These are phyloP conservation scores for Tachyglossus aculeatus DNA, from an alignment of 2,797 vertebrate genomes.

Conservation along the genomic window DNA sequence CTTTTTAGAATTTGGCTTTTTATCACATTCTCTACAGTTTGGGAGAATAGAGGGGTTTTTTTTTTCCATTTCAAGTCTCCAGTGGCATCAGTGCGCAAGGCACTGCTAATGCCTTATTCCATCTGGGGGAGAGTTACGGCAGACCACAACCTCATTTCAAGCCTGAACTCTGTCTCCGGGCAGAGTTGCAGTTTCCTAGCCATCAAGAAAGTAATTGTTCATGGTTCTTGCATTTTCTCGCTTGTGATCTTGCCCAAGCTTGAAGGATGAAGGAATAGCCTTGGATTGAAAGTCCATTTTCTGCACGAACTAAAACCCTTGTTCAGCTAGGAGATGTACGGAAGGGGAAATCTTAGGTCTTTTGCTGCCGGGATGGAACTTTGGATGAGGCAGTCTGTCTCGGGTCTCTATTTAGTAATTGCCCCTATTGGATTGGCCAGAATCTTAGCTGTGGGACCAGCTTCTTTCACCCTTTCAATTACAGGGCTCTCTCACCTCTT, in stretches of 20 bases:
- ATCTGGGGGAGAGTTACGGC: background rate
- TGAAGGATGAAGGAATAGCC: background rate
- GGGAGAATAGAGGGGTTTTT: too few relatives aligned
- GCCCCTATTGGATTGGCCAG: background rate
- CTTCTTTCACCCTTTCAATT: background rate
- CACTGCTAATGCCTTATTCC: background rate
- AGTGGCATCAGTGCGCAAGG: too few relatives aligned
- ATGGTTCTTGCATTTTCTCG: background rate
- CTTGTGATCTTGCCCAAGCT: constrained; percentile 8
- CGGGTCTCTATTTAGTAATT: background rate
- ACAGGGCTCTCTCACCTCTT: background rate
- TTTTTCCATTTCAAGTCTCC: too few relatives aligned
- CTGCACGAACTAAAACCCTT: background rate
- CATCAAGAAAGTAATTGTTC: constrained; percentile 6
- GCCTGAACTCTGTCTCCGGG: background rate
- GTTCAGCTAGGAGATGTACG: background rate
- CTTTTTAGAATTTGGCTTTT: too few relatives aligned
- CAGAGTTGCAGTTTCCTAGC: constrained; percentile 5
- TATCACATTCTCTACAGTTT: too few relatives aligned
- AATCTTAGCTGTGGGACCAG: background rate
- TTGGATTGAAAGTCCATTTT: background rate
- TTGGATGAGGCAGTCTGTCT: constrained; percentile 9
- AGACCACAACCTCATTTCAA: background rate
- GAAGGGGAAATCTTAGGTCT: background rate
- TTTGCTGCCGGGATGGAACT: constrained; percentile 7